A percentile compares a stretch with the other conserved stretches of the same genome.
phyloP scores from a whole-genome alignment of 2,888 invertebrate genomes.

The Ophion obscuratus region DNA sequence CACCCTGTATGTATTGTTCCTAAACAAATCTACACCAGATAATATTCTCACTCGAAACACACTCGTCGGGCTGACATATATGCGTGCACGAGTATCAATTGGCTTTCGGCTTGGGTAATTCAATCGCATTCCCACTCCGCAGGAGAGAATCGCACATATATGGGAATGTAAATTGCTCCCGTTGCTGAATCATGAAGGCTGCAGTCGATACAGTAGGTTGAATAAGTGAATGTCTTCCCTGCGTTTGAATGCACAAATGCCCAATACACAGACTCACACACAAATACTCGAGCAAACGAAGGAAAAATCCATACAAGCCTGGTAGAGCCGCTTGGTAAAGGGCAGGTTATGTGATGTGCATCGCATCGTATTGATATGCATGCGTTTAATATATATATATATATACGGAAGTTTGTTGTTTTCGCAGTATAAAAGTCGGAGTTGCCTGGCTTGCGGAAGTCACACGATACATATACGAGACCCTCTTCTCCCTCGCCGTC shows the following conservation, averaged over 20 bases:
- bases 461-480: slow-evolving; percentile 57
- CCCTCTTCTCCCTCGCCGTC: slow-evolving; percentile 1
- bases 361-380: slow-evolving; percentile 67
- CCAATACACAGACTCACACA: slow-evolving; percentile 8
- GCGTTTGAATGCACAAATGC: slow-evolving; percentile 26
- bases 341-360: slow-evolving; percentile 30
- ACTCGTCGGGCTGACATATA: no score
- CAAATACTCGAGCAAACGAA: slow-evolving; percentile 13
- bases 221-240: slow-evolving; percentile 49
- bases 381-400: slow-evolving; percentile 42
- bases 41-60: no score
- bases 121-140: neutral
- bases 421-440: neutral
- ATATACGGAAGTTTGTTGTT: neutral
- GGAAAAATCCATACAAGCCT: slow-evolving; percentile 40
- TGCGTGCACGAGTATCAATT: neutral
- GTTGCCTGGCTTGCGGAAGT: slow-evolving; percentile 56
- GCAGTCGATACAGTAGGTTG: slow-evolving; percentile 44
- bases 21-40: no score
- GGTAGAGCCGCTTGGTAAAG: slow-evolving; percentile 15
- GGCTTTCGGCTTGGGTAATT: neutral
- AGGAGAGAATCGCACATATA: neutral
- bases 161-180: slow-evolving; percentile 33
- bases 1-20: no score
- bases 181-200: slow-evolving; percentile 45